These are phyloP conservation scores for Pristionchus exspectatus DNA, from an alignment of 2,888 invertebrate genomes.

Conservation along the genomic window DNA sequence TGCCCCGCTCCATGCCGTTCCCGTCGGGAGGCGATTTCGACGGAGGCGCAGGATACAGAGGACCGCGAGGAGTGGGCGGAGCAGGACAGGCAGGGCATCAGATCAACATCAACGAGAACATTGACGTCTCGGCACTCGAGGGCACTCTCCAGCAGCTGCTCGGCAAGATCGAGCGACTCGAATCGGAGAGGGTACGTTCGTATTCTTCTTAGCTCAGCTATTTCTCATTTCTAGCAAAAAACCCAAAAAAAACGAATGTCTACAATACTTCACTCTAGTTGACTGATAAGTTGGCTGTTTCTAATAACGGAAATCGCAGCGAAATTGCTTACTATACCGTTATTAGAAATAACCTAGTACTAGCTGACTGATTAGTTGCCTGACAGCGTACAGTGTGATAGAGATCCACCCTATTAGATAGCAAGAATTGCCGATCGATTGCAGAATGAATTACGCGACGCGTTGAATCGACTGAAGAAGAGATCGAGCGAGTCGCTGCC, in stretches of 20 bases:
- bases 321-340: too few relatives aligned
- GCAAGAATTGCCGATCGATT: slow-evolving; percentile 20
- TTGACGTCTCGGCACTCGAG: slow-evolving; percentile 73
- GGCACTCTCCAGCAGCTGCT: slow-evolving; percentile 73
- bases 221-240: too few relatives aligned
- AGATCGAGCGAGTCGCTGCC: slow-evolving; percentile 76
- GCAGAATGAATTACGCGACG: slow-evolving; percentile 76
- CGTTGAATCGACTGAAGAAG: slow-evolving; percentile 76
- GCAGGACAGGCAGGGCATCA: slow-evolving; percentile 12
- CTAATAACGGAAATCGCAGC: neutral
- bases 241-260: too few relatives aligned
- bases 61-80: slow-evolving; percentile 18
- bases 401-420: neutral
- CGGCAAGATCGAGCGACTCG: slow-evolving; percentile 74
- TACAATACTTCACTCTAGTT: too few relatives aligned
- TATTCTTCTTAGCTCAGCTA: too few relatives aligned
- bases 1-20: slow-evolving; percentile 74
- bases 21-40: slow-evolving; percentile 67
- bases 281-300: too few relatives aligned
- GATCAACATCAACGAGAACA: slow-evolving; percentile 68
- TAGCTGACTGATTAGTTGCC: too few relatives aligned
- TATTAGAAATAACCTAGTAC: too few relatives aligned
- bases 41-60: slow-evolving; percentile 57
- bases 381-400: neutral
- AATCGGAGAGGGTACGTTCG: slow-evolving; percentile 71